Percentiles rank a stretch among this genome's conserved stretches.
Evolutionary conservation across 1,140 invertebrate species (phyloP).

Genomic region (Onthophagus taurus): DNA sequence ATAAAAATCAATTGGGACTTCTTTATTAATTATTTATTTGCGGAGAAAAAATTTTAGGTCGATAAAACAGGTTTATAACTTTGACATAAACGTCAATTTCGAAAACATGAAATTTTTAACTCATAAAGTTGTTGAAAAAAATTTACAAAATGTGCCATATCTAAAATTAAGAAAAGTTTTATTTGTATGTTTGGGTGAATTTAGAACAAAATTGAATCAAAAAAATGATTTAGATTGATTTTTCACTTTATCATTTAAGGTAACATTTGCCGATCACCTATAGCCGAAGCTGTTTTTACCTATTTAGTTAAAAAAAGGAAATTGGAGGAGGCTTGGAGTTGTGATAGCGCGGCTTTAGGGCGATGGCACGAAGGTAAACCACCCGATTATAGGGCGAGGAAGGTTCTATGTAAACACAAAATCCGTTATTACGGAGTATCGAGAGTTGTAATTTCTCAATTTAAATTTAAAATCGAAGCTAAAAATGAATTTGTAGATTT

Average conservation of each 20-base stretch:
- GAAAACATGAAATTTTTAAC: too few species aligned
- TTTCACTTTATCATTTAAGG: slow-evolving; percentile 42
- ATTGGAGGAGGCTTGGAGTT: slow-evolving; percentile 51
- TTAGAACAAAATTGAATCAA: slow-evolving; percentile 9
- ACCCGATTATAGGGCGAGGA: slow-evolving; percentile 67
- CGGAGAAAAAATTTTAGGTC: too few species aligned
- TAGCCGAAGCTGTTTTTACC: slow-evolving; percentile 83
- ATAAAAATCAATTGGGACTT: too few species aligned
- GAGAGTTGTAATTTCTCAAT: slow-evolving; percentile 49
- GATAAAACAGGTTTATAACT: too few species aligned
- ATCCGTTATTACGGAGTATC: slow-evolving; percentile 65
- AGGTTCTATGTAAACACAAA: slow-evolving; percentile 60
- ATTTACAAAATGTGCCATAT: too few species aligned
- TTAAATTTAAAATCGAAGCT: slow-evolving; percentile 39
- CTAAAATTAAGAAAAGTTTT: too few species aligned
- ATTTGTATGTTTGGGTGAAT: slow-evolving; percentile 46
- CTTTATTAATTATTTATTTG: too few species aligned
- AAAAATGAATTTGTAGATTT: slow-evolving; percentile 22
- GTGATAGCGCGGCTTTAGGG: slow-evolving; percentile 82
- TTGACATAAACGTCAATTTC: too few species aligned
- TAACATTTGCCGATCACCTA: slow-evolving; percentile 92
- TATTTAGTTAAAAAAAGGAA: slow-evolving; percentile 46
- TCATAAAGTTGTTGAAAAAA: too few species aligned
- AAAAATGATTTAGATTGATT: too few species aligned
- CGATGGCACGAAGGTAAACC: slow-evolving; percentile 74